phyloP scores from a whole-genome alignment of 2,888 invertebrate genomes.

The Lathronympha strigana region DNA sequence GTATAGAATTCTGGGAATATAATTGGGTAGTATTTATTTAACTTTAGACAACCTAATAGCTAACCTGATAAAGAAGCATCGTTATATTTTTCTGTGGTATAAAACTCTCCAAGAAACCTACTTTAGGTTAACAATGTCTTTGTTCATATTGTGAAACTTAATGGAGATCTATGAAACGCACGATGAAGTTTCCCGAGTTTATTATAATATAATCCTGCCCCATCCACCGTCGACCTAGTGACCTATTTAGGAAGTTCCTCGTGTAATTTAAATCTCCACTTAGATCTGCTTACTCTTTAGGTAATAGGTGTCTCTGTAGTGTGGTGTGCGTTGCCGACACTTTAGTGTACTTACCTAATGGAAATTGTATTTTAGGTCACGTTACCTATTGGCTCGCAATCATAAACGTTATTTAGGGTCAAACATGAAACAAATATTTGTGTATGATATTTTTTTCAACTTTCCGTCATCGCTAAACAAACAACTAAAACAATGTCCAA shows the following conservation, averaged over 20 bases:
- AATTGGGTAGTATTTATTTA: too few species aligned
- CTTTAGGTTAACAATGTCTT: background rate
- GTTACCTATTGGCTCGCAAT: background rate
- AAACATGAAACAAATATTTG: too few species aligned
- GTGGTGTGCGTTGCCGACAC: too few species aligned
- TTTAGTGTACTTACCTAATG: too few species aligned
- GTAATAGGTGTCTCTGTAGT: background rate
- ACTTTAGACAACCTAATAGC: too few species aligned
- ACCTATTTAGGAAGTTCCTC: slow-evolving; percentile 54
- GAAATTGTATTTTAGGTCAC: too few species aligned
- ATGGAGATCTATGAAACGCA: background rate
- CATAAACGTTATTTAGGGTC: background rate
- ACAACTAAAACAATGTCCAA: too few species aligned
- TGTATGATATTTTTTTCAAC: too few species aligned
- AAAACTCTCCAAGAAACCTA: background rate
- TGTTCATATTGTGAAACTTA: background rate
- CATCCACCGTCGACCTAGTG: slow-evolving; percentile 54
- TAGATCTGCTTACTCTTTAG: background rate
- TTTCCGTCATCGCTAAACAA: too few species aligned
- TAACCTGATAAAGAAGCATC: background rate
- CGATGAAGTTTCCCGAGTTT: slow-evolving; percentile 18
- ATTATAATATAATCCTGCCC: slow-evolving; percentile 42
- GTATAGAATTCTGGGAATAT: too few species aligned
- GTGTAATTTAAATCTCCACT: slow-evolving; percentile 21
- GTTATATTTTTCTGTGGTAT: background rate